Conservation (phyloP, 1,140 invertebrate species). For the Ceratoteleas bidentatus region DNA sequence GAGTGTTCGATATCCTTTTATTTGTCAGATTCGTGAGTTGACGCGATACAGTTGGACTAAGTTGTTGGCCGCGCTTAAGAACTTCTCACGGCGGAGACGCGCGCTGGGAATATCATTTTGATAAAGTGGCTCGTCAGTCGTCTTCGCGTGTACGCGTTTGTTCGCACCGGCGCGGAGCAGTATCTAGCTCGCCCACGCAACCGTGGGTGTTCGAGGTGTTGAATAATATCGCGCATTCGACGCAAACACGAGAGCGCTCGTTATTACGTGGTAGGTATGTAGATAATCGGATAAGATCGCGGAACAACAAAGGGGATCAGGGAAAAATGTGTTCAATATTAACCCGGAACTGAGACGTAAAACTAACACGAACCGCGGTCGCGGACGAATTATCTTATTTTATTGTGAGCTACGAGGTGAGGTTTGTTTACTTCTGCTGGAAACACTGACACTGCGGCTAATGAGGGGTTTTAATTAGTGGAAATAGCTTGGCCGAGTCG, state of each 20-base stretch:
- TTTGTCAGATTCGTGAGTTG: slow-evolving; percentile 1
- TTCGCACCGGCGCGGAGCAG: slow-evolving; percentile 39
- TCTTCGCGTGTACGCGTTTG: slow-evolving; percentile 56
- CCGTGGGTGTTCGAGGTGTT: slow-evolving; percentile 65
- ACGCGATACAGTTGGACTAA: slow-evolving; percentile 25
- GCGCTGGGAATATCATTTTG: slow-evolving; percentile 55
- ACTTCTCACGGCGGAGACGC: slow-evolving; percentile 51
- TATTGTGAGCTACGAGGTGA: no score
- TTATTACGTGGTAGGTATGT: slow-evolving; percentile 59
- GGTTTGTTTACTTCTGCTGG: no score
- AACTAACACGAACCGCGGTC: slow-evolving; percentile 46
- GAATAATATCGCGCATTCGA: slow-evolving; percentile 61
- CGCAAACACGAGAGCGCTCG: slow-evolving; percentile 57
- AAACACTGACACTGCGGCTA: no score
- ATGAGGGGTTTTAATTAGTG: no score
- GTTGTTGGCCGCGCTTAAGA: slow-evolving; percentile 14
- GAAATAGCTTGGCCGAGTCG: no score
- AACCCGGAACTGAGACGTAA: slow-evolving; percentile 48
- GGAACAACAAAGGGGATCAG: slow-evolving; percentile 52
- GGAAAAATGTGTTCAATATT: slow-evolving; percentile 55
- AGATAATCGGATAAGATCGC: slow-evolving; percentile 55
- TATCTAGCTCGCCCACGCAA: slow-evolving; percentile 61
- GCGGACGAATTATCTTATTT: no score
- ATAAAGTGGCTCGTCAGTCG: slow-evolving; percentile 62
- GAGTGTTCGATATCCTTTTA: no score